Base-by-base conservation (phyloP, 2,888 invertebrate genomes). In the Meloe dianella region DNA sequence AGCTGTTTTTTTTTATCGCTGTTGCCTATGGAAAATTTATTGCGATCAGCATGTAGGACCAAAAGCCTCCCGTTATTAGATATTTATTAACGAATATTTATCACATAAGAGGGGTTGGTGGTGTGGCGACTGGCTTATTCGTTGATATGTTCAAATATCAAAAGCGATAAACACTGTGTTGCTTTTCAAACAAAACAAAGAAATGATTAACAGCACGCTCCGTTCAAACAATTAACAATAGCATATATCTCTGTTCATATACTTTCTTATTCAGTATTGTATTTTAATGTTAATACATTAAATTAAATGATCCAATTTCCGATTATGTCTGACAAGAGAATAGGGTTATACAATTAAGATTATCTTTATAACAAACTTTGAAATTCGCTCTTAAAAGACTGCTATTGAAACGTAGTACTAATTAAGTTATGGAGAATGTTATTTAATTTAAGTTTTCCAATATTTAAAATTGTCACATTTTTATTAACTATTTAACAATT, bases 21-120 rank as follows among this genome's bases (percentile, higher is more conserved):
- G 63, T 57, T 57, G 58, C 59, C n/a, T 12, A 47, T 27, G 22
- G 29, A 56, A 51, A 35, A 63, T 63, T 64, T 56, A 63, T 61
- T 30, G 41, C 61, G 51, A 47, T 59, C 51, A 29, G 30, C 57
- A 14, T 47, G 63, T 64, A 24, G 54, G 27, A 10, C 6, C 10
- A 9, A 9, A 17, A 58, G 1, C 41, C 41, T 14, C 60, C 70
- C 67, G 64, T 72, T 65, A 69, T 71, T 68, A 71, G 72, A 72
- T 71, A 73, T 72, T 72, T 74, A 74, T 74, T 72, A 70, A 69
- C 69, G 72, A 72, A 70, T 74, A 74, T 74, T 74, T 74, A 74
- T 72, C 63, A 67, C 69, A 63, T 32, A 62, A 65, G 61, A 32
- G 60, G 32, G 67, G 17, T 17, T 35, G 35, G 7, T 32, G 29